Evolutionary conservation across 2,113 vertebrate species (phyloP).

Genomic region (Uria lomvia): DNA sequence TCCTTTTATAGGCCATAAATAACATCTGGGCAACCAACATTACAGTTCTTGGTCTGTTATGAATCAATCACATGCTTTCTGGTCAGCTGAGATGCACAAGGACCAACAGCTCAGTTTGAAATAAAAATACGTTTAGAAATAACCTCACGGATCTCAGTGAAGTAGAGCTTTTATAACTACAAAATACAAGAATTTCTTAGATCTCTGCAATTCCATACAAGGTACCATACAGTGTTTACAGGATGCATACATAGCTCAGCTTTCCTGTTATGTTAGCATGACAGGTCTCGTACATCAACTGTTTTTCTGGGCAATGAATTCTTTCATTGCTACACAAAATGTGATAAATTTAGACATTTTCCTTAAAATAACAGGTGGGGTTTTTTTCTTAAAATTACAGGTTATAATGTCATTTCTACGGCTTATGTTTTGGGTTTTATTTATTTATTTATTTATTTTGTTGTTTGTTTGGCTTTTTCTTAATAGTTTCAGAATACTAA

Average conservation of each 20-base stretch:
- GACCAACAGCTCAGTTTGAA: background rate
- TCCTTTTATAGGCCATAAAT: background rate
- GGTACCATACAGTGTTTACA: background rate
- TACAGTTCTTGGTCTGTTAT: background rate
- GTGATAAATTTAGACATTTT: background rate
- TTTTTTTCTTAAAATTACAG: background rate
- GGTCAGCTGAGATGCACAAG: background rate
- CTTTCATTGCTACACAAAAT: background rate
- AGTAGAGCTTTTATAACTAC: background rate
- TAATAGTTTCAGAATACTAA: background rate
- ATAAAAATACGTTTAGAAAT: background rate
- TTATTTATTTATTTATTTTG: background rate
- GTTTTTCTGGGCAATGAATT: background rate
- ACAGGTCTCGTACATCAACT: background rate
- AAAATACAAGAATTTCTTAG: background rate
- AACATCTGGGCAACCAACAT: background rate
- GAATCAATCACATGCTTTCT: background rate
- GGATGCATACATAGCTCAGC: background rate
- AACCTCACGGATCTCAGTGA: background rate
- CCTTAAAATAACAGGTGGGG: background rate
- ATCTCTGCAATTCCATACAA: background rate
- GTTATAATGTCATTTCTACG: background rate
- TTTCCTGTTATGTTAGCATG: background rate
- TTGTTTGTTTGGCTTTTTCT: background rate
- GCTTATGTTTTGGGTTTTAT: background rate